A percentile compares a stretch with the other conserved stretches of the same genome.
Evolutionary conservation across 2,888 invertebrate species (phyloP).

Genomic region (Chirona hameri): DNA sequence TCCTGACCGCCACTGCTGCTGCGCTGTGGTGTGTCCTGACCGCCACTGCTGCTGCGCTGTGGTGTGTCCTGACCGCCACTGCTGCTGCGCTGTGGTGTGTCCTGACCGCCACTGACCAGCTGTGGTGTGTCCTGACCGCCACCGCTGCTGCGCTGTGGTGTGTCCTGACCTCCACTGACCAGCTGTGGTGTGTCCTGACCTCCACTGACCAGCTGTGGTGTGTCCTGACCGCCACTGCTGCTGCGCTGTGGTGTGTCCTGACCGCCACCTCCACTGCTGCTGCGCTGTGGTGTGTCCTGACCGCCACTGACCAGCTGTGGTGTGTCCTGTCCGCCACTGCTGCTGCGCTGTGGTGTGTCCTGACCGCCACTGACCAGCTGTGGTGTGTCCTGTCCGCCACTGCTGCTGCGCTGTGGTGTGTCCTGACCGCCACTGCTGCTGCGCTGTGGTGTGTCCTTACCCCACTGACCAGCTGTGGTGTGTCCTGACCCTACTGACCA

Average conservation of each 20-base stretch:
- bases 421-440: too few relatives aligned
- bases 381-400: conserved; percentile 46
- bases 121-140: conserved; percentile 39
- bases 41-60: conserved; percentile 35
- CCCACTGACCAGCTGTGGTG: conserved; percentile 34
- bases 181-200: too few relatives aligned
- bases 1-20: conserved; percentile 48
- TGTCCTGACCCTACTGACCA: neutral
- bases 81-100: too few relatives aligned
- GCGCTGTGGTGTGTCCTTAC: too few relatives aligned
- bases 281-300: conserved; percentile 33
- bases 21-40: too few relatives aligned
- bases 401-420: too few relatives aligned
- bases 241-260: too few relatives aligned
- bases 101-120: conserved; percentile 31
- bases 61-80: conserved; percentile 46
- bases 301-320: conserved; percentile 50
- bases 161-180: too few relatives aligned
- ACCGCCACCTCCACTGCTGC: too few relatives aligned
- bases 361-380: conserved; percentile 34
- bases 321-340: too few relatives aligned
- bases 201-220: conserved; percentile 34
- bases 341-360: too few relatives aligned
- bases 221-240: conserved; percentile 47
- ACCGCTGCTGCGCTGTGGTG: too few relatives aligned